Base-by-base conservation (phyloP, 1,140 invertebrate species). In the Drosophila tristis region DNA sequence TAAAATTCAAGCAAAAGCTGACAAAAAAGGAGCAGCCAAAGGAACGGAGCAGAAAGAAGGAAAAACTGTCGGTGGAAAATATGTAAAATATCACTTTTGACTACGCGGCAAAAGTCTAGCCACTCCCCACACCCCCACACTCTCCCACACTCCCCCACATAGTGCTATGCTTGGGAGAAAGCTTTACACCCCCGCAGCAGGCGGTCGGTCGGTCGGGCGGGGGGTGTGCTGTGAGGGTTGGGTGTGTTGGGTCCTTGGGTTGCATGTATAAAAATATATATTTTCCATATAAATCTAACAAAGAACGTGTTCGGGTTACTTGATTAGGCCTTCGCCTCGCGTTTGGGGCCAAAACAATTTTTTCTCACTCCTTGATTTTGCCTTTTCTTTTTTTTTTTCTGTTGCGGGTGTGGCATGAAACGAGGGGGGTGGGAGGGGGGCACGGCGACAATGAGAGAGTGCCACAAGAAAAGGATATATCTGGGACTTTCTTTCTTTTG, bases 251-350 rank as follows among this genome's bases (percentile, higher is more conserved):
- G 72, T 26, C 13, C 55, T 76, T 76, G 73, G 60, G 62, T 67
- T 63, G 50, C 72, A 79, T 79, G 84, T 87, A 89, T 87, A 84
- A 87, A 87, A 87, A 89, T 87, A 87, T 87, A 87, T 87, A 71
- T 87, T 87, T 89, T 87, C 84, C 79, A 89, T 87, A 87, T 87
- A 87, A 87, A 87, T 87, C 84, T 87, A 87, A 87, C 84, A 89
- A 87, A 77, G 84, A 79, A 87, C 84, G 84, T 87, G 84, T 87
- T 87, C 72, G 84, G 84, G 84, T 87, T 87, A 84, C 84, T 87
- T 87, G 84, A 87, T 87, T 87, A 87, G 84, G 84, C 61, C 71
- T 80, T 66, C 13, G 45, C 57, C 61, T 53, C 60, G 82, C 78
- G 70, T 87, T 87, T 39, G 11, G 35, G 82, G 70, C 68, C 35